These are phyloP conservation scores for Nasua narica DNA, from an alignment of 2,797 vertebrate species.

Conservation along the genomic window DNA sequence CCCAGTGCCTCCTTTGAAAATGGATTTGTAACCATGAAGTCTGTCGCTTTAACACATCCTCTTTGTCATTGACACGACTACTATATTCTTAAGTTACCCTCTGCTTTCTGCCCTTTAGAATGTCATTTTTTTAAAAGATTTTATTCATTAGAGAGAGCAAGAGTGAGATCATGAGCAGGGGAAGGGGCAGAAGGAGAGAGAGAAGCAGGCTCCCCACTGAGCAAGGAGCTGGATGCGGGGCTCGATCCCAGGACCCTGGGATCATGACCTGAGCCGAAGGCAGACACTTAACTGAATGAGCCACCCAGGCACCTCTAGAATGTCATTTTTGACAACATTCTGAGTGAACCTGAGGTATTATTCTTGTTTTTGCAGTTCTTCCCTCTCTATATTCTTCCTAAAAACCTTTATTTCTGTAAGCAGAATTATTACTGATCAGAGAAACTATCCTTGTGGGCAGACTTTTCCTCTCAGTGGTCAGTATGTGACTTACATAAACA, in stretches of 20 bases:
- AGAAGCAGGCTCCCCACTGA: too few relatives aligned
- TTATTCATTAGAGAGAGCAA: too few relatives aligned
- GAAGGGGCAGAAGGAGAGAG: too few relatives aligned
- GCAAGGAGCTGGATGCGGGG: too few relatives aligned
- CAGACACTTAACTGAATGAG: too few relatives aligned
- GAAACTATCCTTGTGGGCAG: not conserved
- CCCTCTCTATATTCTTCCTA: not conserved
- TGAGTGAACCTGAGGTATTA: not conserved
- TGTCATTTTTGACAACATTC: slow-evolving; percentile 11
- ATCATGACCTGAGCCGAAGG: too few relatives aligned
- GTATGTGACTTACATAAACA: not conserved
- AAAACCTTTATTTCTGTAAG: not conserved
- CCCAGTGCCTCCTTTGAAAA: not conserved
- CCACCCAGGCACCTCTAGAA: too few relatives aligned
- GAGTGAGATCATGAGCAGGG: too few relatives aligned
- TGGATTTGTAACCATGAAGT: not conserved
- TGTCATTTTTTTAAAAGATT: too few relatives aligned
- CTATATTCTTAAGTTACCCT: not conserved
- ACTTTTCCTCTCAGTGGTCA: not conserved
- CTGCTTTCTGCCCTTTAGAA: slow-evolving; percentile 18
- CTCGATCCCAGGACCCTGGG: too few relatives aligned
- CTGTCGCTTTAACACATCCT: not conserved
- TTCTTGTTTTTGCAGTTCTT: not conserved
- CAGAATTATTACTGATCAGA: not conserved
- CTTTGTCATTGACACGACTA: not conserved